These are phyloP conservation scores for Lasioglossum morio DNA, from an alignment of 2,888 invertebrate species.

Conservation along the genomic window DNA sequence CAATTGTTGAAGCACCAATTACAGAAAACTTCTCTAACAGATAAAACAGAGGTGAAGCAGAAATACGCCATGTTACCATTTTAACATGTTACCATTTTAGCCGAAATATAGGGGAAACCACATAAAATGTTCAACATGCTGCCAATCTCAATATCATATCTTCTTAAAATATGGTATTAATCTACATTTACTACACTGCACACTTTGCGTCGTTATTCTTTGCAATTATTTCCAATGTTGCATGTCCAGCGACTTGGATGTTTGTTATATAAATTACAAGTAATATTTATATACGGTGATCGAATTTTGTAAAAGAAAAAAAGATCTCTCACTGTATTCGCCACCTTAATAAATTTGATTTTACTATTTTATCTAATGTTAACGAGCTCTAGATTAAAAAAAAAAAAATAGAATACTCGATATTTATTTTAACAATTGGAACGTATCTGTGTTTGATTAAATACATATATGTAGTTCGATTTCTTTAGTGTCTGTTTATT, in stretches of 20 bases:
- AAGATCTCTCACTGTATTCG: slow-evolving; percentile 28
- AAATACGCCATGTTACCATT: slow-evolving; percentile 62
- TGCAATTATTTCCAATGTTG: slow-evolving; percentile 40
- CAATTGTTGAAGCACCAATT: slow-evolving; percentile 51
- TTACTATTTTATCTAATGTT: slow-evolving; percentile 17
- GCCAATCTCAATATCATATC: slow-evolving; percentile 81
- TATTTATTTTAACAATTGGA: slow-evolving; percentile 32
- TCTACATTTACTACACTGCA: slow-evolving; percentile 60
- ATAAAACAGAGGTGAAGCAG: slow-evolving; percentile 36
- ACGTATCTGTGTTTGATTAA: slow-evolving; percentile 26
- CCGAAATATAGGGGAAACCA: slow-evolving; percentile 75
- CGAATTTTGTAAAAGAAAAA: slow-evolving; percentile 42
- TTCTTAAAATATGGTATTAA: slow-evolving; percentile 67
- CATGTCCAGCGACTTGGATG: slow-evolving; percentile 38
- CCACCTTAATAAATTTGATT: slow-evolving; percentile 27
- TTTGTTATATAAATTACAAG: slow-evolving; percentile 46
- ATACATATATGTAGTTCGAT: slow-evolving; percentile 14
- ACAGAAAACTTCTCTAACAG: slow-evolving; percentile 45
- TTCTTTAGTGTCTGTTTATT: slow-evolving; percentile 23
- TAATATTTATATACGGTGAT: slow-evolving; percentile 47
- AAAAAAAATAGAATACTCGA: slow-evolving; percentile 6
- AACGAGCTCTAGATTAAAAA: slow-evolving; percentile 1
- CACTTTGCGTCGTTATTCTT: slow-evolving; percentile 60
- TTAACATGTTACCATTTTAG: slow-evolving; percentile 65
- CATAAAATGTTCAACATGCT: slow-evolving; percentile 79